Base-by-base conservation (phyloP, 2,888 invertebrate genomes). In the Ecdyonurus torrentis region DNA sequence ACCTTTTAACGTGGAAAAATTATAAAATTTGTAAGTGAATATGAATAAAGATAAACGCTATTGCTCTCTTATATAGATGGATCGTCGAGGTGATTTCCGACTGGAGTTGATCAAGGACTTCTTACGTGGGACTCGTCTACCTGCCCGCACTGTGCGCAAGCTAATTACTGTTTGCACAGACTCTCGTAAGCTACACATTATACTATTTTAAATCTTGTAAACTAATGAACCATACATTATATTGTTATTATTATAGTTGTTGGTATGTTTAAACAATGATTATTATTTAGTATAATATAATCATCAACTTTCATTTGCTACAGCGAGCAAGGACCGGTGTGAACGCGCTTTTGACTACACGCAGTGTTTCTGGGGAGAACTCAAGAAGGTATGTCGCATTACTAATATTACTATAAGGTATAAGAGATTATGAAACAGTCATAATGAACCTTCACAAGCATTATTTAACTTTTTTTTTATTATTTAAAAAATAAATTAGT, bases 351-450 rank as follows among this genome's bases (percentile, higher is more conserved):
- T 70, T 64, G 61, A 69, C 19, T 75, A 74, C 67, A 73, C 73
- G 1, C 69, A 73, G 63, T 75, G 75, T 64, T 74, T 75, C 65
- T 75, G 75, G 75, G 68, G 70, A 1, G 73, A 72, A 68, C 70
- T 72, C 63, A 68, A 69, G 19, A 71, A 72, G 68, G 72, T 72
- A 69, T 67, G 63, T 10, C 37, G 15, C 37, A n/a, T n/a, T n/a
- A n/a, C n/a, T n/a, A n/a, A n/a, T n/a, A n/a, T n/a, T n/a, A n/a
- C n/a, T n/a, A n/a, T n/a, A n/a, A n/a, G n/a, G n/a, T n/a, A n/a
- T n/a, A n/a, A n/a, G n/a, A n/a, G n/a, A n/a, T n/a, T n/a, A n/a
- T n/a, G n/a, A n/a, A n/a, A n/a, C n/a, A n/a, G n/a, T n/a, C n/a
- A n/a, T n/a, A n/a, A n/a, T n/a, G n/a, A n/a, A n/a, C n/a, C n/a